Evolutionary conservation across 2,888 invertebrate genomes (phyloP).

Genomic region (Tinea trinotella): DNA sequence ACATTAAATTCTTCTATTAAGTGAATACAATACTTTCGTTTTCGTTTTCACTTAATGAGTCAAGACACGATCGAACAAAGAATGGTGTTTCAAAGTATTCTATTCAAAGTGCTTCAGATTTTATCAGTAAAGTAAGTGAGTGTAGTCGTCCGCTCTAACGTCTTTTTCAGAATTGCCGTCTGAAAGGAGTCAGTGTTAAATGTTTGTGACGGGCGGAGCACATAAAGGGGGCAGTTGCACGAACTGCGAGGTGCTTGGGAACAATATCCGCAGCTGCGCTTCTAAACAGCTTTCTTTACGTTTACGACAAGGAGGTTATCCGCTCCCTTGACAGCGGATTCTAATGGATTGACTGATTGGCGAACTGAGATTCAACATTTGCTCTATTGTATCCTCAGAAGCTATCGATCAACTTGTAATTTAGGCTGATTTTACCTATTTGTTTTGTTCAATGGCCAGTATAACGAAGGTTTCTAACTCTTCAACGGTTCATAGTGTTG

Average conservation of each 20-base stretch:
- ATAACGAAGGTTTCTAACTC: conserved; percentile 1
- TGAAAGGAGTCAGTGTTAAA: conserved; percentile 45
- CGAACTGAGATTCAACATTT: conserved; percentile 14
- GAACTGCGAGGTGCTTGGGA: conserved; percentile 19
- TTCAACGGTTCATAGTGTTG: conserved; percentile 8
- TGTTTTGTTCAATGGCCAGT: neutral
- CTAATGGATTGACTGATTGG: conserved; percentile 18
- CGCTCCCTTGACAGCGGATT: conserved; percentile 5
- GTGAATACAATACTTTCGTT: neutral
- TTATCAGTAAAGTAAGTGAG: conserved; percentile 29
- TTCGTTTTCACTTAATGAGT: conserved; percentile 13
- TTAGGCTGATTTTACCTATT: neutral
- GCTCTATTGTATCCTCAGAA: neutral
- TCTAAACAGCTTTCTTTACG: conserved; percentile 27
- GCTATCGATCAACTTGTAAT: conserved; percentile 4
- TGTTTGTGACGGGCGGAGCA: conserved; percentile 38
- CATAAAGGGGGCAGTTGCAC: conserved; percentile 20
- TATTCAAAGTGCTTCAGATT: conserved; percentile 32
- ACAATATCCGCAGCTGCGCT: conserved; percentile 23
- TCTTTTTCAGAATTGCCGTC: conserved; percentile 41
- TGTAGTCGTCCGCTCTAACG: conserved; percentile 13
- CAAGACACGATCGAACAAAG: conserved; percentile 18
- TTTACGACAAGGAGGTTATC: conserved; percentile 21
- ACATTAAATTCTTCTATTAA: neutral
- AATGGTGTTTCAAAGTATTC: conserved; percentile 17